Evolutionary conservation across 2,113 vertebrate species (phyloP), one percentile per base, ranked within the genome.

Genomic region (Tachuris rubrigastra): DNA sequence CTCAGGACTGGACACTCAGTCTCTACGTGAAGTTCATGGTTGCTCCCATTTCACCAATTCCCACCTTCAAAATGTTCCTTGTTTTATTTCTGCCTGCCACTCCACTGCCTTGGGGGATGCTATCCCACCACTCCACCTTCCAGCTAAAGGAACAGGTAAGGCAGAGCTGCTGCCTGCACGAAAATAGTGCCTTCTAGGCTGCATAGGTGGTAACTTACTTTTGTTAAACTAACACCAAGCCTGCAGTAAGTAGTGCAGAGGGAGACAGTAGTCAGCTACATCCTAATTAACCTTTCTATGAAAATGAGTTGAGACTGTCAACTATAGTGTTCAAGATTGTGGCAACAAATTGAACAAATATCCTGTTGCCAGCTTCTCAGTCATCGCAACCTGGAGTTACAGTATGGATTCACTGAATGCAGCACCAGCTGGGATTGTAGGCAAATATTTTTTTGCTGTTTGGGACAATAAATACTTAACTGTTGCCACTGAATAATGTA

Each of bases 91-190:
- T 96, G 50, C 63, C 59, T 74, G 77, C 75, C 58, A 47, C 60
- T 93, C 46, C 78, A 90, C 72, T 93, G 94, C 16, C 72, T 83
- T 0, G 93, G 94, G 90, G 49, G 53, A 71, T 1, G 33, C n/a
- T 90, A 86, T 67, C 93, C 93, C 93, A 46, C 50, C 16, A 4
- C 87, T 93, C 31, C 1, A 0, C 71, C 82, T 81, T 83, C 87
- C 93, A 95, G 95, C 92, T 96, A 52, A 93, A 87, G 86, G 95
- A 93, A 80, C 92, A 96, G 93, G 90, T 93, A 95, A 97, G 95
- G 93, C 87, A 95, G 90, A 84, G 68, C 39, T 83, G 67, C 85
- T 71, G 79, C 82, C 90, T 91, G 63, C 55, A 66, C 0, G 0
- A 21, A 59, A 41, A 73, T 74, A 72, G 47, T 47, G 37, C 90